Conservation (phyloP, 1,140 invertebrate species). For the Pseudomyrmex gracilis region DNA sequence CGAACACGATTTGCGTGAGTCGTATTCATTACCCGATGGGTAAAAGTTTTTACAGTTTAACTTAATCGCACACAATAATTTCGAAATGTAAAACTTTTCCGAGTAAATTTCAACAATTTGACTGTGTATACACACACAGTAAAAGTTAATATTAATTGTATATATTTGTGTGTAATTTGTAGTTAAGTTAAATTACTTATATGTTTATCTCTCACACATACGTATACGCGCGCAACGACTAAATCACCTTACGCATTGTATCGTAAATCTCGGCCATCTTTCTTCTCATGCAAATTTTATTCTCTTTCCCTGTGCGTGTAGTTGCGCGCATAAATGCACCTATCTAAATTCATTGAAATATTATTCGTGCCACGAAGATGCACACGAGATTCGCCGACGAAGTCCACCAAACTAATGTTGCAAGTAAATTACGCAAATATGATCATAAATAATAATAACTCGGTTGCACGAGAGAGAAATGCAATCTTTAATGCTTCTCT, state of each 20-base stretch:
- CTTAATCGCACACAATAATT: neutral
- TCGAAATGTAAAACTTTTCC: neutral
- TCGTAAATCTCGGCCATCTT: neutral
- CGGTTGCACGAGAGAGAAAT: slow-evolving; percentile 22
- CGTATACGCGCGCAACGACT: neutral
- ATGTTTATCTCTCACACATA: no score
- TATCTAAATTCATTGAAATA: slow-evolving; percentile 53
- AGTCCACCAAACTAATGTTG: neutral
- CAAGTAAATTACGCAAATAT: slow-evolving; percentile 49
- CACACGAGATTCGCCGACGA: neutral
- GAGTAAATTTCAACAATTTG: neutral
- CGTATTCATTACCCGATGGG: slow-evolving; percentile 13
- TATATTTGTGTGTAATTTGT: neutral
- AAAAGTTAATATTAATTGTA: neutral
- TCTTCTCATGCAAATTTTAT: slow-evolving; percentile 18
- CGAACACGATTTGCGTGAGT: slow-evolving; percentile 3
- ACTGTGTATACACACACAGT: neutral
- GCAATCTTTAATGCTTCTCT: slow-evolving; percentile 16
- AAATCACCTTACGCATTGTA: neutral
- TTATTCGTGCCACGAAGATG: slow-evolving; percentile 41
- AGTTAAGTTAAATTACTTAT: neutral
- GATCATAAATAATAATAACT: slow-evolving; percentile 54
- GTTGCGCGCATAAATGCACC: slow-evolving; percentile 10
- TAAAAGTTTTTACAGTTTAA: slow-evolving; percentile 46
- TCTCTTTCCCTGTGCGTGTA: neutral